Evolutionary conservation across 2,113 vertebrate species (phyloP).

Genomic region (Notechis scutatus): DNA sequence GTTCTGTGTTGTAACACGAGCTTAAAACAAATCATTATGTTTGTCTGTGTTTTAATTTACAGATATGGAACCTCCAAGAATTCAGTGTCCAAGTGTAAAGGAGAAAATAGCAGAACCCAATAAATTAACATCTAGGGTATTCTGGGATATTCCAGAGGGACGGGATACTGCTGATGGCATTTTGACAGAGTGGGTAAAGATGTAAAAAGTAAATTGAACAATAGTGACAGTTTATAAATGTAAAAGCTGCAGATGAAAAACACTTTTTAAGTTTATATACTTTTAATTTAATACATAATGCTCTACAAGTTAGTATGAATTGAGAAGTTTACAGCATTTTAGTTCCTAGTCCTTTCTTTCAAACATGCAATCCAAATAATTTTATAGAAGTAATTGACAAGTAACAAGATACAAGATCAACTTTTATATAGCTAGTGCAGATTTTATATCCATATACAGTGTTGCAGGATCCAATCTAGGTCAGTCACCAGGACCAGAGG

Average conservation of each 20-base stretch:
- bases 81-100: constrained; percentile 92
- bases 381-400: neutral
- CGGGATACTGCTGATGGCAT: constrained; percentile 93
- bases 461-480: neutral
- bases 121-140: constrained; percentile 88
- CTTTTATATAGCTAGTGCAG: neutral
- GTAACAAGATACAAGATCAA: neutral
- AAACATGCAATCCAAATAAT: neutral
- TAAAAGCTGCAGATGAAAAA: neutral
- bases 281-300: neutral
- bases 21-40: neutral
- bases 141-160: constrained; percentile 94
- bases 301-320: neutral
- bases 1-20: neutral
- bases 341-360: neutral
- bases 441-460: neutral
- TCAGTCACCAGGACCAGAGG: neutral
- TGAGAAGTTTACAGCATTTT: neutral
- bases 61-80: constrained; percentile 89
- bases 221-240: neutral
- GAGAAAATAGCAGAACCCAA: constrained; percentile 91
- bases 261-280: neutral
- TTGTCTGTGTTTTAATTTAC: constrained; percentile 2
- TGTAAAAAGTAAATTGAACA: neutral
- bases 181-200: constrained; percentile 89